Conservation (phyloP, 1,140 invertebrate species). For the Coelopa frigida region DNA sequence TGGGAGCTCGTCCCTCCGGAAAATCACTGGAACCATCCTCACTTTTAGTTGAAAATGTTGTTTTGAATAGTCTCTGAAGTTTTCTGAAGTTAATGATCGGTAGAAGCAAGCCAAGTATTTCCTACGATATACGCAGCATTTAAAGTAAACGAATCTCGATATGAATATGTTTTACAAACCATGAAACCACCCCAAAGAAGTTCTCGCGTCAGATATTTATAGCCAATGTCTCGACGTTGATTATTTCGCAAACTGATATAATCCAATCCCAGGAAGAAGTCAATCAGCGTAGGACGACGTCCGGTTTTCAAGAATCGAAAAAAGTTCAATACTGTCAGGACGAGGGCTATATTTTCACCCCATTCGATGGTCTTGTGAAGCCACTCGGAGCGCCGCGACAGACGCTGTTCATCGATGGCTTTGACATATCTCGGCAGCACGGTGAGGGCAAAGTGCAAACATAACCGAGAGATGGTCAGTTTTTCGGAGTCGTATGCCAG, state of each 20-base stretch:
- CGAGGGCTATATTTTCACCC: slow-evolving; percentile 48
- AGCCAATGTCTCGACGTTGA: slow-evolving; percentile 49
- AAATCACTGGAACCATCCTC: background rate
- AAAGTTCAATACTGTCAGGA: slow-evolving; percentile 55
- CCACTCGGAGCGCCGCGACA: slow-evolving; percentile 41
- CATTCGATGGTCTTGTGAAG: slow-evolving; percentile 47
- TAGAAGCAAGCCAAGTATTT: slow-evolving; percentile 52
- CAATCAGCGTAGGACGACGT: slow-evolving; percentile 52
- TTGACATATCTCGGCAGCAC: slow-evolving; percentile 50
- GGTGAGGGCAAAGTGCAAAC: slow-evolving; percentile 50
- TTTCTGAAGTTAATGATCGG: slow-evolving; percentile 55
- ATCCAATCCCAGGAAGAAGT: slow-evolving; percentile 50
- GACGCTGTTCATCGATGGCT: slow-evolving; percentile 48
- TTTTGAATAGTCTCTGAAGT: slow-evolving; percentile 44
- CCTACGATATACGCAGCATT: slow-evolving; percentile 44
- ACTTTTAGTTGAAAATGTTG: slow-evolving; percentile 4
- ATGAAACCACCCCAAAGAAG: slow-evolving; percentile 61
- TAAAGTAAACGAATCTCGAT: too few species aligned
- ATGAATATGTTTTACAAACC: slow-evolving; percentile 44
- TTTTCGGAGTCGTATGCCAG: slow-evolving; percentile 51
- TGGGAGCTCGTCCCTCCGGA: too few species aligned
- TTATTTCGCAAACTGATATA: slow-evolving; percentile 47
- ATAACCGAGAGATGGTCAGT: slow-evolving; percentile 47
- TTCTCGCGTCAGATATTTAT: slow-evolving; percentile 57
- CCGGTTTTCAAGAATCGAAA: slow-evolving; percentile 55